phyloP scores from a whole-genome alignment of 2,113 vertebrate species.

The Grallaria varia region DNA sequence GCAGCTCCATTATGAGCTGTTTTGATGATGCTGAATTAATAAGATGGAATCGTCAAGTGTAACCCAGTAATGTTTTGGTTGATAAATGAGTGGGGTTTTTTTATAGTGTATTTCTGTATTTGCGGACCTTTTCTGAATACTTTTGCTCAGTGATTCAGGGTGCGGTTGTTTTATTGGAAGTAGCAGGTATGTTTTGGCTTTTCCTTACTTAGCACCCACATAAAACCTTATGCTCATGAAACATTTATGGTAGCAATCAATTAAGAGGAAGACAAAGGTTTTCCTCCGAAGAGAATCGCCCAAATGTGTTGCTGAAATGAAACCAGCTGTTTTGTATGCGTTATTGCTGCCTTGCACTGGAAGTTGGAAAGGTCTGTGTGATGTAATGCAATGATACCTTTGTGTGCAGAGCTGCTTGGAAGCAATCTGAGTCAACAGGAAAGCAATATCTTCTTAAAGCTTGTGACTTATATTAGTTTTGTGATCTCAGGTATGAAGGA shows the following conservation, averaged over 20 bases:
- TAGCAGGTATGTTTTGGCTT: background rate
- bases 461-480: slow-evolving; percentile 45
- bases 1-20: background rate
- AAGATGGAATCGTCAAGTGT: background rate
- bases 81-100: background rate
- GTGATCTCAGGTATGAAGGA: slow-evolving; percentile 53
- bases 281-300: background rate
- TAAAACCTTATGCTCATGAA: background rate
- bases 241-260: slow-evolving; percentile 2
- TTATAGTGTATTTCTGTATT: background rate
- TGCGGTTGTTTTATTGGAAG: slow-evolving; percentile 36
- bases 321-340: slow-evolving; percentile 12
- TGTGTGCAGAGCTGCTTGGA: slow-evolving; percentile 42
- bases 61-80: background rate
- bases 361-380: background rate
- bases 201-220: background rate
- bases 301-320: slow-evolving; percentile 2
- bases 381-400: slow-evolving; percentile 23
- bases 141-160: background rate
- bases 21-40: background rate
- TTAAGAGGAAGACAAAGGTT: slow-evolving; percentile 16
- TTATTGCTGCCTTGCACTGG: background rate
- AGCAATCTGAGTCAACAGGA: slow-evolving; percentile 36
- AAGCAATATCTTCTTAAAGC: slow-evolving; percentile 48
- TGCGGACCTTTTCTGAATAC: background rate